Evolutionary conservation across 30 jellyfish, hydroid and myxozoan species (phyloP), one percentile per base, ranked within the genome.

Genomic region (Aurelia sp.): DNA sequence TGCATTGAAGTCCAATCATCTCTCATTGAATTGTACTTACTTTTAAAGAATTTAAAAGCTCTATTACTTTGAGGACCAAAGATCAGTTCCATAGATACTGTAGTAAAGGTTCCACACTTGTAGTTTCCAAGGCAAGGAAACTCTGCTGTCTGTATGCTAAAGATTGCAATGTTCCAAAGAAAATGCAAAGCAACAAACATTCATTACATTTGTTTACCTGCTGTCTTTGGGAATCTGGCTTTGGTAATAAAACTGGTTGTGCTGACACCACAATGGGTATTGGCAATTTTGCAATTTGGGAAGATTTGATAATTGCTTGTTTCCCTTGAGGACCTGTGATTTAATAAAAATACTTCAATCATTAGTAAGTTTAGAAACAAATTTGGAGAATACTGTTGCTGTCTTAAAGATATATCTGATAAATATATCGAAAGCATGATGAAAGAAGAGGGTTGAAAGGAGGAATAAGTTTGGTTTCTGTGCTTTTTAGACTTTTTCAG

Each of bases 221-320:
- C 15, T 44, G 55, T 44, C 55, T 8, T 44, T 44, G 94, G 27
- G 77, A 30, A 16, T 69, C 85, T 30, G 89, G 84, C 78, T 92
- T 92, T 30, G 98, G 98, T 21, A 92, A 74, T 41, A 92, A 58
- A 64, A 86, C 62, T n/a, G 96, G 98, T 74, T 91, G 98, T 10
- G 35, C 51, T 76, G 90, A 37, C 9, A 78, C 88, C 27, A 87
- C 76, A 11, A 87, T 60, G 60, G 96, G 96, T 31, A 88, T 50
- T 74, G 96, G 90, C 47, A 76, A 21, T 60, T 68, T 69, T 13
- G 80, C 91, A 19, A 13, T 17, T 30, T 30, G 78, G 13, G 55
- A 44, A 44, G 55, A 44, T 44, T 71, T 69, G 66, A 37, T 70
- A 22, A 66, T 58, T n/a, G 37, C 40, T 4, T 13, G 70, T 23